Conservation (phyloP, 2,797 vertebrate species). For the Schizothorax lantsangensis region DNA sequence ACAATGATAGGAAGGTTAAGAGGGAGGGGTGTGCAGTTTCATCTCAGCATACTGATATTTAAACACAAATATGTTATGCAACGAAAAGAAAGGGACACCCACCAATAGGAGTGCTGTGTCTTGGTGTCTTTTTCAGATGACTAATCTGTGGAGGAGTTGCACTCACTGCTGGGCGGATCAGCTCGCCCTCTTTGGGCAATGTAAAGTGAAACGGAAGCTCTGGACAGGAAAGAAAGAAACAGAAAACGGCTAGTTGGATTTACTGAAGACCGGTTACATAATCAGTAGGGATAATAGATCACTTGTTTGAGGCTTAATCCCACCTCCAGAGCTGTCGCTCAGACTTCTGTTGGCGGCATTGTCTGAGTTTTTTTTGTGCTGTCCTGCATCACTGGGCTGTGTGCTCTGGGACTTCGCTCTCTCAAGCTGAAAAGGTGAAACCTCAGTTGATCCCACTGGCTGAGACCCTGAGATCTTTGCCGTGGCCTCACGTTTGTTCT, state of each 20-base stretch:
- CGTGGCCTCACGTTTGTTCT: constrained; percentile 3
- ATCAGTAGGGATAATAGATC: background rate
- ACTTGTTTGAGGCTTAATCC: constrained; percentile 58
- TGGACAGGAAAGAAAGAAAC: constrained; percentile 65
- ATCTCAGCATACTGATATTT: background rate
- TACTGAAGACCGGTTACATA: background rate
- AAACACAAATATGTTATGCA: constrained; percentile 6
- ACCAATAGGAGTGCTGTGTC: constrained; percentile 99
- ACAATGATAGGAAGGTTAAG: background rate
- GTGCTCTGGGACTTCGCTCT: constrained; percentile 20
- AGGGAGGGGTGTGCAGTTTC: background rate
- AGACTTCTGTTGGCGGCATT: constrained; percentile 77
- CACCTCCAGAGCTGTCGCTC: constrained; percentile 89
- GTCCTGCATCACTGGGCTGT: constrained; percentile 36
- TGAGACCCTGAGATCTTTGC: constrained; percentile 51
- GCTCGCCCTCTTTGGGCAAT: constrained; percentile 89
- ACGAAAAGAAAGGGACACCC: constrained; percentile 58
- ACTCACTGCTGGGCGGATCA: constrained; percentile 82
- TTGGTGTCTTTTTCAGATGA: constrained; percentile 89
- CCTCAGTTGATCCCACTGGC: constrained; percentile 32
- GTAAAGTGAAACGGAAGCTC: constrained; percentile 90
- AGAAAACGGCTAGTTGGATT: constrained; percentile 18
- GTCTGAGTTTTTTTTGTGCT: constrained; percentile 49
- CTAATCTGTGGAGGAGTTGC: constrained; percentile 86
- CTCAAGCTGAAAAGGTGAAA: constrained; percentile 19